Evolutionary conservation across 2,113 vertebrate genomes (phyloP).

Genomic region (Paradoxurus hermaphroditus): DNA sequence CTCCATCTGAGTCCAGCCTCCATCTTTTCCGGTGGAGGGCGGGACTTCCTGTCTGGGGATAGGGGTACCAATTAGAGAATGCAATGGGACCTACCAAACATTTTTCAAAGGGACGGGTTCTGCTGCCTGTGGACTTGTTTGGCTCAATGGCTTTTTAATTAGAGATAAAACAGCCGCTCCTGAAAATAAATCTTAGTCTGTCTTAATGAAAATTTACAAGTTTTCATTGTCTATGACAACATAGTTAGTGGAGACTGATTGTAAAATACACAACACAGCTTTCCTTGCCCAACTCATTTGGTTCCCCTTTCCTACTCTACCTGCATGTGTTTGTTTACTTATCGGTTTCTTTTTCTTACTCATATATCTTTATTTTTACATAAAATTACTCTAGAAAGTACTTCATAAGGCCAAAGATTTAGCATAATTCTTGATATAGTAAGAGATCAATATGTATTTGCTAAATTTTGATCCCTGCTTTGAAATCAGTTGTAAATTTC

Average conservation of each 20-base stretch:
- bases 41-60: not conserved
- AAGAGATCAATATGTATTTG: not conserved
- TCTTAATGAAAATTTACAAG: not conserved
- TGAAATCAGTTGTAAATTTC: slow-evolving; percentile 4
- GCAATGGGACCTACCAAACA: accelerated
- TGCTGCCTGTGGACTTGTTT: not conserved
- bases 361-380: not conserved
- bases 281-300: not conserved
- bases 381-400: not conserved
- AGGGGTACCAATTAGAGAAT: not conserved
- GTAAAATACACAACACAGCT: not conserved
- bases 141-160: not conserved
- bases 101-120: not conserved
- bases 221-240: not conserved
- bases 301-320: not conserved
- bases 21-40: accelerated
- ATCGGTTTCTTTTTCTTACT: not conserved
- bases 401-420: not conserved
- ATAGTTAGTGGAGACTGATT: not conserved
- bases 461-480: not conserved
- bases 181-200: not conserved
- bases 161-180: not conserved
- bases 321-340: not conserved
- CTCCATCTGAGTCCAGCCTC: not conserved
- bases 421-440: not conserved